These are phyloP conservation scores for Pollenia griseotomentosa DNA, from an alignment of 2,888 invertebrate species.

Conservation along the genomic window DNA sequence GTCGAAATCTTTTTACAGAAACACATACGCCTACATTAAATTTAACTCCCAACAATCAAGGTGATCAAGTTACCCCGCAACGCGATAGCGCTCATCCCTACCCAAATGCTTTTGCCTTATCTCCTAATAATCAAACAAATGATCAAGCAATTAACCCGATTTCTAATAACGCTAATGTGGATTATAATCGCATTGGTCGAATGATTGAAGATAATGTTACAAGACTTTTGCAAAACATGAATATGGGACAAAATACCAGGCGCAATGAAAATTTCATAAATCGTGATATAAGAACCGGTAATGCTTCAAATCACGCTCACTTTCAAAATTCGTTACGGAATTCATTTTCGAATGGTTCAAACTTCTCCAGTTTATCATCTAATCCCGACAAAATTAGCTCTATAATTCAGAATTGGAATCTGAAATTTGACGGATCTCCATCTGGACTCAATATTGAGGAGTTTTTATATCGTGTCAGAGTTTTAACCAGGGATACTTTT, in stretches of 20 bases:
- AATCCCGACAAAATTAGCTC: neutral
- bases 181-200: slow-evolving; percentile 11
- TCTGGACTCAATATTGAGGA: slow-evolving; percentile 23
- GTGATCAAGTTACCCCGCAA: neutral
- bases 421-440: neutral
- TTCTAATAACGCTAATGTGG: neutral
- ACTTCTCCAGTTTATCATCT: neutral
- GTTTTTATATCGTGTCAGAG: slow-evolving; percentile 32
- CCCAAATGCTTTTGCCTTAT: neutral
- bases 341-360: neutral
- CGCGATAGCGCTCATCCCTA: neutral
- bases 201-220: slow-evolving; percentile 22
- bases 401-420: slow-evolving; percentile 10
- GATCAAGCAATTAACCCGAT: neutral
- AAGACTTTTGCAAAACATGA: neutral
- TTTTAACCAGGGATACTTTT: neutral
- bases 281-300: neutral
- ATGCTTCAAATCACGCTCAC: neutral
- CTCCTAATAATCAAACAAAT: neutral
- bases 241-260: neutral
- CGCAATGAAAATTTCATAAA: neutral
- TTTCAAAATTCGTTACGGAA: neutral
- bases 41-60: too few species aligned
- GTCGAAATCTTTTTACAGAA: neutral
- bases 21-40: neutral